Evolutionary conservation across 92 coral and sea anemone species (phyloP).

Genomic region (Epizoanthus rinbou): DNA sequence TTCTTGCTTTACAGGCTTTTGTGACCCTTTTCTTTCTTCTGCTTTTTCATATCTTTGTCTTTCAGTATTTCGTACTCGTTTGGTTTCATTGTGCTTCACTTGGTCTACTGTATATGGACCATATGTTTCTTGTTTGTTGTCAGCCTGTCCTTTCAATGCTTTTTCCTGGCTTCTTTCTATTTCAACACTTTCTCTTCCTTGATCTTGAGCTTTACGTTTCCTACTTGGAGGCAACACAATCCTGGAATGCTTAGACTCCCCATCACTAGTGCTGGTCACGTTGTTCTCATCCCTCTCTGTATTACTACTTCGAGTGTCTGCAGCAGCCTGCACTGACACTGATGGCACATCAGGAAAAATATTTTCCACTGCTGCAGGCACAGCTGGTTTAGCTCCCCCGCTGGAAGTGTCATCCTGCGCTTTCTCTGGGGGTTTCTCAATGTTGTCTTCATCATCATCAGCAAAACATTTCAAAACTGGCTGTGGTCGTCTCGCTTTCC

Average conservation of each 20-base stretch:
- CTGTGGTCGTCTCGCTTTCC: slow-evolving; percentile 12
- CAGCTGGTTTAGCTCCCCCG: neutral
- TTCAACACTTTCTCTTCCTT: neutral
- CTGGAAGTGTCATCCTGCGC: neutral
- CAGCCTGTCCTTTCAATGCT: neutral
- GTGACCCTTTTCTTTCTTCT: neutral
- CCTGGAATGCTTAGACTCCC: slow-evolving; percentile 16
- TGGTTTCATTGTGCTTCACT: neutral
- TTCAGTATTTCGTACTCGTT: neutral
- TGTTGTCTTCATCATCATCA: slow-evolving; percentile 26
- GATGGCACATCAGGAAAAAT: slow-evolving; percentile 12
- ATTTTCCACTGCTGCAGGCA: slow-evolving; percentile 1
- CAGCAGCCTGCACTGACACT: neutral
- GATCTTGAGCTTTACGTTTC: slow-evolving; percentile 30
- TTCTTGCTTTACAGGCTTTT: neutral
- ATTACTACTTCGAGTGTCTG: neutral
- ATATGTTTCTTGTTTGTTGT: slow-evolving; percentile 1
- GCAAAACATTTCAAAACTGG: slow-evolving; percentile 33
- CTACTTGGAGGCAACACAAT: slow-evolving; percentile 43
- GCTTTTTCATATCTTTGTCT: neutral
- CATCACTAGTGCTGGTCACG: neutral
- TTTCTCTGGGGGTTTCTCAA: slow-evolving; percentile 9
- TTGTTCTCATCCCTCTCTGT: neutral
- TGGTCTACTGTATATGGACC: slow-evolving; percentile 16
- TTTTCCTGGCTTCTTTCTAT: neutral